These are phyloP conservation scores for Elaphurus davidianus DNA, from an alignment of 2,113 vertebrate species.

Conservation along the genomic window DNA sequence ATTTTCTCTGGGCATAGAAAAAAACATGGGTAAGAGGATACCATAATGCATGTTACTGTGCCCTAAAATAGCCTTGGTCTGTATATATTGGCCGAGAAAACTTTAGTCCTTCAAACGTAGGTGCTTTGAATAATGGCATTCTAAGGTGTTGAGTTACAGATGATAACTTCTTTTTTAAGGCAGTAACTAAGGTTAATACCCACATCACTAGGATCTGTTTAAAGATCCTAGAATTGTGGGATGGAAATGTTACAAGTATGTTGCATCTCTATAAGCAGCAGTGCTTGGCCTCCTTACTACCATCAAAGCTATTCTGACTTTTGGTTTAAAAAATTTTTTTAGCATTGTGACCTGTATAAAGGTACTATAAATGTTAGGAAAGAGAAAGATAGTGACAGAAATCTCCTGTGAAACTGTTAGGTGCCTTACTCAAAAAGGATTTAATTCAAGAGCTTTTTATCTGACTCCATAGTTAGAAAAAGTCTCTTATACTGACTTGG, in stretches of 20 bases:
- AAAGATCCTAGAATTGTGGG: background rate
- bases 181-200: background rate
- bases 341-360: background rate
- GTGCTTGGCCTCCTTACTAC: background rate
- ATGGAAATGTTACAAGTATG: background rate
- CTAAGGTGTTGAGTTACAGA: background rate
- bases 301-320: background rate
- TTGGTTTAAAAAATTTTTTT: background rate
- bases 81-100: background rate
- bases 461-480: background rate
- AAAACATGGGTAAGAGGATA: background rate
- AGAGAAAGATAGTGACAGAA: background rate
- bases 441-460: background rate
- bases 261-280: accelerated
- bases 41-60: too few species aligned
- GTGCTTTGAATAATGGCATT: background rate
- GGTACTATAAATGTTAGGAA: background rate
- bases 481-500: background rate
- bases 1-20: background rate
- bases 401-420: background rate
- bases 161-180: background rate
- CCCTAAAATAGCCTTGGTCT: background rate
- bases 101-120: background rate
- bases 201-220: background rate
- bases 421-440: background rate